Base-by-base conservation (phyloP, 1,140 invertebrate genomes). In the Megathymus violae region DNA sequence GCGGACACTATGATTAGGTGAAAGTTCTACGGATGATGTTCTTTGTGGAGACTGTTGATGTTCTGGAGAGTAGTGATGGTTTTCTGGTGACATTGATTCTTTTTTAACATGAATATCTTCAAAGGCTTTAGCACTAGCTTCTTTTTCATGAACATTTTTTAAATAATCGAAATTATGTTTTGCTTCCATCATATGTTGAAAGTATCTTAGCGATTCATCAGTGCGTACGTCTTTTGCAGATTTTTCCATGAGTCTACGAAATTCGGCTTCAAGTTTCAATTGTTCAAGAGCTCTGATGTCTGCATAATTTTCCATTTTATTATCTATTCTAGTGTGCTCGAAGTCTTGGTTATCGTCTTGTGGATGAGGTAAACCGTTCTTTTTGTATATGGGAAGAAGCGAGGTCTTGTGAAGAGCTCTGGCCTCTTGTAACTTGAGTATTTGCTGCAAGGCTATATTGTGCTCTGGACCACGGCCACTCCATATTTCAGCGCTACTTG, bases 381-480 rank as follows among this genome's bases (percentile, higher is more conserved):
- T 88, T 62, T 87, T 88, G 75, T 91, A 91, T 31, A 91, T 78
- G 0, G 88, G 88, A n/a, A 91, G 74, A 27, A 90, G 73, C 14
- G 88, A 91, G 5, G 87, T 91, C 59, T 89, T 91, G 76, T 91
- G 88, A 3, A 87, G 76, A 25, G 88, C 88, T 69, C 88, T 80
- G 5, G 86, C 88, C 74, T 91, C 88, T 75, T 91, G 88, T 4
- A 91, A 74, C 48, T 91, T 91, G 31, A 91, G 76, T 16, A 91
- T 91, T 54, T 91, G 84, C 44, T 91, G 88, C 14, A 91, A 72
- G 17, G 88, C 88, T 75, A 86, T 78, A 52, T 78, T 91, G 85
- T 91, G 88, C 54, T 91, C 86, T 16, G 84, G 74, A 16, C 81
- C 85, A 19, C 79, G 80, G 22, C 84, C 83, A 51, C 71, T 79